A percentile compares a stretch with the other conserved stretches of the same genome.
Evolutionary conservation across 1,140 invertebrate genomes (phyloP).

Genomic region (Drosophila bocki): DNA sequence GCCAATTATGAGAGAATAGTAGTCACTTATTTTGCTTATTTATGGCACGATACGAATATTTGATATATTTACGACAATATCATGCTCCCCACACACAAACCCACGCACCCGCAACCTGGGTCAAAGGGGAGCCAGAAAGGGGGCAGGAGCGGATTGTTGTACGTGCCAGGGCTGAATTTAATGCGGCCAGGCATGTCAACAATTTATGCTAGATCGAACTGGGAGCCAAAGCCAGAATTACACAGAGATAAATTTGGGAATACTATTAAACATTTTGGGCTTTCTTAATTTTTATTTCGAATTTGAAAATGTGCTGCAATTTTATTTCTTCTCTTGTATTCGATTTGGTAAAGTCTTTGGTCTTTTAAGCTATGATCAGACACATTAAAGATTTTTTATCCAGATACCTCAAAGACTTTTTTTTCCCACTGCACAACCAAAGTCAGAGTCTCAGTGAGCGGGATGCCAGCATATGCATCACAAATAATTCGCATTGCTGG

Average conservation of each 20-base stretch:
- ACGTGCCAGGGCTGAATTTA: slow-evolving; percentile 73
- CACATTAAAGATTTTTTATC: neutral
- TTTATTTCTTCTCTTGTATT: no score
- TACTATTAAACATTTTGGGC: no score
- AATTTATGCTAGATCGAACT: slow-evolving; percentile 59
- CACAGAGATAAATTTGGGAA: neutral
- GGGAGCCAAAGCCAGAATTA: slow-evolving; percentile 12
- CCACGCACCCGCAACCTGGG: slow-evolving; percentile 12
- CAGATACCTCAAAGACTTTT: no score
- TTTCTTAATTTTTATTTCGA: neutral
- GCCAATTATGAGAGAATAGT: slow-evolving; percentile 72
- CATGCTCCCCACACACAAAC: slow-evolving; percentile 7
- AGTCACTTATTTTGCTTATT: slow-evolving; percentile 73
- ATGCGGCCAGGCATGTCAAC: slow-evolving; percentile 67
- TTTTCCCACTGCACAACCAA: slow-evolving; percentile 5
- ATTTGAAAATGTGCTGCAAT: no score
- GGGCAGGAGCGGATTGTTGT: slow-evolving; percentile 35
- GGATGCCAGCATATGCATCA: slow-evolving; percentile 56
- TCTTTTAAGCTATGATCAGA: neutral
- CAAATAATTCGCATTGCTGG: slow-evolving; percentile 62
- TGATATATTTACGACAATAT: slow-evolving; percentile 70
- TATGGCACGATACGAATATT: slow-evolving; percentile 67
- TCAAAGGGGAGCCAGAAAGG: slow-evolving; percentile 17
- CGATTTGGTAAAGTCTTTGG: neutral
- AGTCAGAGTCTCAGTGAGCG: neutral